These are phyloP conservation scores for Rhynchopsitta pachyrhyncha DNA, from an alignment of 2,113 vertebrate species.

Conservation along the genomic window DNA sequence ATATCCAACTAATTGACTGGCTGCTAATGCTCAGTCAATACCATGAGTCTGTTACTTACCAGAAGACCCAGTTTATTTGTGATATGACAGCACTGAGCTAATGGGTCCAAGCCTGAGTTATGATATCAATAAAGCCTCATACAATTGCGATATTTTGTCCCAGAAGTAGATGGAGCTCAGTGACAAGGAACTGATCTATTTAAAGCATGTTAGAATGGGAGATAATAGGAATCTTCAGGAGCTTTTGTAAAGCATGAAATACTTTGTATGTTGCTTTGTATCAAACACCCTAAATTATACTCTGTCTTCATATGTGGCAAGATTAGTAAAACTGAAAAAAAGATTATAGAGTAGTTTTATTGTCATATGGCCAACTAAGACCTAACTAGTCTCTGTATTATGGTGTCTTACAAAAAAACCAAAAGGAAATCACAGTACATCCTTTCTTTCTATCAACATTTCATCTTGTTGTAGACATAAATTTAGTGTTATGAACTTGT, in stretches of 20 bases:
- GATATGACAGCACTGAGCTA: accelerated
- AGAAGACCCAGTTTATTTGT: neutral
- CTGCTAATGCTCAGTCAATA: neutral
- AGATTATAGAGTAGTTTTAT: neutral
- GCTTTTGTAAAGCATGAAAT: neutral
- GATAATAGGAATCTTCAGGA: neutral
- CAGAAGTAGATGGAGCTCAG: neutral
- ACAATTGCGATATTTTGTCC: neutral
- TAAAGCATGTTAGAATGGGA: neutral
- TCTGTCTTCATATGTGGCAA: neutral
- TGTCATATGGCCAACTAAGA: neutral
- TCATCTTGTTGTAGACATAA: neutral
- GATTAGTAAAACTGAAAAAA: neutral
- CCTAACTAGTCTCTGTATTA: neutral
- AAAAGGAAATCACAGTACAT: neutral
- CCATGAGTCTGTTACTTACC: neutral
- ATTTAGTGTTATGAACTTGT: neutral
- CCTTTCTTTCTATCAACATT: neutral
- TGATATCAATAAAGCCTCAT: accelerated
- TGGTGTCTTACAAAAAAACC: neutral
- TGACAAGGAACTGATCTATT: neutral
- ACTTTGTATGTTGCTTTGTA: neutral
- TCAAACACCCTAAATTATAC: neutral
- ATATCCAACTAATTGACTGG: neutral
- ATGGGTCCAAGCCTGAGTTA: neutral